Evolutionary conservation across 2,797 vertebrate species (phyloP), one percentile per base, ranked within the genome.

Genomic region (Coracias cyanogaster): DNA sequence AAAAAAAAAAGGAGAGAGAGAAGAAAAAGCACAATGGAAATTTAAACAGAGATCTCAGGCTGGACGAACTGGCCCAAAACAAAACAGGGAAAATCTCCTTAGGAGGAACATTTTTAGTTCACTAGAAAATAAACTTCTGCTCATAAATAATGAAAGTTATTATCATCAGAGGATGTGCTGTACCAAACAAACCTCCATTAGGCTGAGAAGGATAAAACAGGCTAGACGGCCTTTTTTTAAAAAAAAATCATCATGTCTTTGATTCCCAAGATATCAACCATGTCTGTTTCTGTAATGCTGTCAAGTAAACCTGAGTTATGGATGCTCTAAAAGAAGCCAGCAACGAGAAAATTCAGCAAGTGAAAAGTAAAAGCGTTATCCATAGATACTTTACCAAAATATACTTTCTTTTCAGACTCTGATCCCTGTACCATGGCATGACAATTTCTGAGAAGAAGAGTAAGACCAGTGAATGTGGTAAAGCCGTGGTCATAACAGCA

Each of bases 181-280:
- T 95, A 95, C 92, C 95, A 96, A 97, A 97, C 95, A 97, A 97
- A 96, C 79, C 91, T 96, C 95, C 89, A 96, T 97, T 96, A 96
- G 91, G 87, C 93, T 92, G 73, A 72, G 66, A 92, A 96, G 91
- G 82, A 96, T 94, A 94, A 96, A 95, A 96, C 93, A 95, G 88
- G 72, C 94, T 92, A 94, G 96, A 93, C 91, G 93, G 93, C 72
- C 62, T 79, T 85, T 91, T 77, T 1, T 19, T 54, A 67, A 82
- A 86, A 65, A 91, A 90, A 84, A 84, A 92, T 82, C 29, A 86
- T 95, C 88, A 88, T 69, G 94, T 93, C 96, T 96, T 93, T 94
- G 95, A 96, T 96, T 95, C 82, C 70, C 76, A 87, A 95, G 91
- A 96, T 93, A 97, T 93, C 96, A 93, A 79, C 96, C 80, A 57